Conservation (phyloP, 53 echinoderm and acorn worm species). For the Zoroaster sp. region DNA sequence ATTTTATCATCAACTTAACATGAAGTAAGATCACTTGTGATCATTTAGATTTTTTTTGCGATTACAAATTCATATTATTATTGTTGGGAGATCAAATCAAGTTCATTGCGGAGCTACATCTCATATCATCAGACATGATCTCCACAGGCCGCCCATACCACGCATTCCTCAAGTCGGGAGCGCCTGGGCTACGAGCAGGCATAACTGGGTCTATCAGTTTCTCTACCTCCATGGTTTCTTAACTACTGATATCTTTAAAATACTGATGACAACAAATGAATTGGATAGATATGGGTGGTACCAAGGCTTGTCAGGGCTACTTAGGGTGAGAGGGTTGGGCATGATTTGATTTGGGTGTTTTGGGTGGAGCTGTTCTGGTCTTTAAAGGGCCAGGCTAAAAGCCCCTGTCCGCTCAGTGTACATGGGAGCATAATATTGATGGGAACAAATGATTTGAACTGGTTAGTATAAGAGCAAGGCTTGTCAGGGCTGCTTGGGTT, state of each 20-base stretch:
- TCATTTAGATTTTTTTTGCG: too few species aligned
- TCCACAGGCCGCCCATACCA: constrained; percentile 37
- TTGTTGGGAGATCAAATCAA: constrained; percentile 19
- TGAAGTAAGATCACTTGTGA: too few species aligned
- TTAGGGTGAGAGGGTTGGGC: constrained; percentile 14
- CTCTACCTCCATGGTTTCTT: background rate
- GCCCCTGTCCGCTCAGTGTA: too few species aligned
- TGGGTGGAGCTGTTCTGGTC: background rate
- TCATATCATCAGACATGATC: constrained; percentile 7
- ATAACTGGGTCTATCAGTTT: constrained; percentile 2
- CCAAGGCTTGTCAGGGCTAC: constrained; percentile 22
- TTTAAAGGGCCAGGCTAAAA: background rate
- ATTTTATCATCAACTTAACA: too few species aligned
- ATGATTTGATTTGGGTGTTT: constrained; percentile 27
- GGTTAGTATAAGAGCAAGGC: too few species aligned
- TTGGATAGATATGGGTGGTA: background rate
- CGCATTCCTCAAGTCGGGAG: background rate
- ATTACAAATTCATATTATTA: too few species aligned
- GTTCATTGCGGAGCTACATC: constrained; percentile 10
- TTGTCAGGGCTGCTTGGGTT: too few species aligned
- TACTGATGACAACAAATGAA: constrained; percentile 22
- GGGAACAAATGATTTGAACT: too few species aligned
- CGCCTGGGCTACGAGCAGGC: background rate
- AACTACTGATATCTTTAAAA: background rate
- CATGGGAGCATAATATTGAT: too few species aligned